Conservation (phyloP, 1,140 invertebrate species). For the Meteorus sp. region DNA sequence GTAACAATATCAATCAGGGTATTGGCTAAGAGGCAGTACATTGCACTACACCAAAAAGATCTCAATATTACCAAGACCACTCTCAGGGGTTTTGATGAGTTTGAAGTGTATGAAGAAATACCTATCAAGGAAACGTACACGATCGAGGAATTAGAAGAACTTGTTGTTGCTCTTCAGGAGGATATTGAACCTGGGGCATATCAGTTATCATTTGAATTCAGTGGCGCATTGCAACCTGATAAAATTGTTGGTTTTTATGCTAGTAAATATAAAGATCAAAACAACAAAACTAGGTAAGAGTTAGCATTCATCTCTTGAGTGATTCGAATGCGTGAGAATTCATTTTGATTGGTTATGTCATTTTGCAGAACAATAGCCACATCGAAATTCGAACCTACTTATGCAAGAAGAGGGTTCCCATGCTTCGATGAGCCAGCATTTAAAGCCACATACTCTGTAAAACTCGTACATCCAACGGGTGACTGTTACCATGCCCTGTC, state of each 20-base stretch:
- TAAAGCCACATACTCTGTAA: constrained; percentile 85
- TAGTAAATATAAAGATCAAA: constrained; percentile 69
- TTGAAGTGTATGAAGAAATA: constrained; percentile 39
- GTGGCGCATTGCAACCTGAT: constrained; percentile 66
- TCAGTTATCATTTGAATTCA: constrained; percentile 67
- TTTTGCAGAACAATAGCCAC: constrained; percentile 76
- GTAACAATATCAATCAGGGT: constrained; percentile 73
- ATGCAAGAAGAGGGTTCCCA: constrained; percentile 88
- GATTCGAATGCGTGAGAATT: constrained; percentile 9
- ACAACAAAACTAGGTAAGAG: constrained; percentile 64
- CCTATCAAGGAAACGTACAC: constrained; percentile 46
- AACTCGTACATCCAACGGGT: constrained; percentile 69
- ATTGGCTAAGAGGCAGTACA: constrained; percentile 59
- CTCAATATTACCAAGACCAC: constrained; percentile 60
- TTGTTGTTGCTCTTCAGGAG: constrained; percentile 63
- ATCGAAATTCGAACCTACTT: constrained; percentile 92
- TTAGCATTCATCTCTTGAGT: background rate
- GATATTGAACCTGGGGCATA: constrained; percentile 65
- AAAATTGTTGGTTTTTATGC: constrained; percentile 80
- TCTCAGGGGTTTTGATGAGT: constrained; percentile 44
- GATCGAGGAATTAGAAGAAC: constrained; percentile 64
- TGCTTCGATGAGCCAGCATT: constrained; percentile 95
- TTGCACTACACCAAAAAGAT: constrained; percentile 73
- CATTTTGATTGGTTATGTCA: constrained; percentile 25
- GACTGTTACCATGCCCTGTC: constrained; percentile 73